These are phyloP conservation scores for Pomacea canaliculata DNA, from an alignment of 2,888 invertebrate species.

Conservation along the genomic window DNA sequence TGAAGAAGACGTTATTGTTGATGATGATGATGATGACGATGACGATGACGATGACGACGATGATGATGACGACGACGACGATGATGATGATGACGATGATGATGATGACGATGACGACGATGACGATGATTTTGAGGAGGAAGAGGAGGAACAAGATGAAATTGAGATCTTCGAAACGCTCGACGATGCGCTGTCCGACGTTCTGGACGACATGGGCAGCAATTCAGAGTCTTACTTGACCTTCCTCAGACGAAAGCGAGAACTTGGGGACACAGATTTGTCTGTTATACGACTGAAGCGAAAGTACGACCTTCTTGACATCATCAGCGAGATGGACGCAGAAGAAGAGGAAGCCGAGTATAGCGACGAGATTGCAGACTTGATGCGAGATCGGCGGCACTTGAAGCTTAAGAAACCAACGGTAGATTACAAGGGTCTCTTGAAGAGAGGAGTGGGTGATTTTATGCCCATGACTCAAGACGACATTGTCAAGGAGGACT, in stretches of 20 bases:
- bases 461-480: too few relatives aligned
- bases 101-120: slow-evolving; percentile 1
- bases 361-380: neutral
- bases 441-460: too few relatives aligned
- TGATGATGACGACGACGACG: neutral
- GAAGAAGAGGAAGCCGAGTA: neutral
- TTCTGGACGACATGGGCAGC: neutral
- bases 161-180: too few relatives aligned
- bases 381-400: too few relatives aligned
- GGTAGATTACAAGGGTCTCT: too few relatives aligned
- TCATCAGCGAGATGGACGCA: neutral
- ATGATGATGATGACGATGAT: neutral
- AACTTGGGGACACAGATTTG: neutral
- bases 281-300: neutral
- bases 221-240: neutral
- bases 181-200: too few relatives aligned
- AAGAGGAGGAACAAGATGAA: too few relatives aligned
- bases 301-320: neutral
- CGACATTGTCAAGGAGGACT: too few relatives aligned
- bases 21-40: neutral
- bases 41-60: neutral
- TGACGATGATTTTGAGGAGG: neutral
- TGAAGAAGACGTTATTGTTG: too few relatives aligned
- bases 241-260: neutral
- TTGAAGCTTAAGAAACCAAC: too few relatives aligned